Evolutionary conservation across 2,797 vertebrate genomes (phyloP).

Genomic region (Phylloscopus collybita): DNA sequence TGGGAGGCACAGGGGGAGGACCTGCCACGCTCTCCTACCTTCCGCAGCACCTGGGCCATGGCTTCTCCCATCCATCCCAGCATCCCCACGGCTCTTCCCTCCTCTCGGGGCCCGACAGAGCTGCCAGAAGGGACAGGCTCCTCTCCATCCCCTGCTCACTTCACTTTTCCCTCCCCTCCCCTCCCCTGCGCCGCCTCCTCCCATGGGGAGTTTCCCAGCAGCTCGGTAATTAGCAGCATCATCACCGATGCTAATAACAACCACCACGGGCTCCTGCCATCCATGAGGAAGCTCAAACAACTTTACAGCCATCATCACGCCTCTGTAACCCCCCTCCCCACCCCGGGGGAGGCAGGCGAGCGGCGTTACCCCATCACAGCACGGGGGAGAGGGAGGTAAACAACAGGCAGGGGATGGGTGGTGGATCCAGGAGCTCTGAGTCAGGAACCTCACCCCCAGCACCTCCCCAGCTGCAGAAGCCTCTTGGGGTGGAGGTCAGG

Average conservation of each 20-base stretch:
- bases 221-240: conserved; percentile 61
- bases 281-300: background rate
- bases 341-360: conserved; percentile 24
- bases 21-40: conserved; percentile 29
- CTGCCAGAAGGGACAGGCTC: conserved; percentile 11
- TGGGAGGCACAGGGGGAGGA: rapidly evolving
- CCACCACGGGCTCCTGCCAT: conserved; percentile 36
- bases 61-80: conserved; percentile 49
- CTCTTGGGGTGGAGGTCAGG: background rate
- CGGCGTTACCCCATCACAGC: background rate
- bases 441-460: background rate
- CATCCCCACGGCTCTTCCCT: conserved; percentile 21
- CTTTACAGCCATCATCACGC: conserved; percentile 29
- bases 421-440: background rate
- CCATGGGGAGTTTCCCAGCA: conserved; percentile 66
- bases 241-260: conserved; percentile 45
- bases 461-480: rapidly evolving
- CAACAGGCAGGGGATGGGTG: background rate
- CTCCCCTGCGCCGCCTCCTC: conserved; percentile 24
- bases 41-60: conserved; percentile 20
- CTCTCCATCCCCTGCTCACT: conserved; percentile 23
- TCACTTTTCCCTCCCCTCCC: background rate
- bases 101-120: background rate
- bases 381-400: background rate
- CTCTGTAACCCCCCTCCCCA: conserved; percentile 37